Percentiles rank a stretch among this genome's conserved stretches.
These are phyloP conservation scores for Urocyon cinereoargenteus DNA, from an alignment of 2,797 vertebrate species.

Conservation along the genomic window DNA sequence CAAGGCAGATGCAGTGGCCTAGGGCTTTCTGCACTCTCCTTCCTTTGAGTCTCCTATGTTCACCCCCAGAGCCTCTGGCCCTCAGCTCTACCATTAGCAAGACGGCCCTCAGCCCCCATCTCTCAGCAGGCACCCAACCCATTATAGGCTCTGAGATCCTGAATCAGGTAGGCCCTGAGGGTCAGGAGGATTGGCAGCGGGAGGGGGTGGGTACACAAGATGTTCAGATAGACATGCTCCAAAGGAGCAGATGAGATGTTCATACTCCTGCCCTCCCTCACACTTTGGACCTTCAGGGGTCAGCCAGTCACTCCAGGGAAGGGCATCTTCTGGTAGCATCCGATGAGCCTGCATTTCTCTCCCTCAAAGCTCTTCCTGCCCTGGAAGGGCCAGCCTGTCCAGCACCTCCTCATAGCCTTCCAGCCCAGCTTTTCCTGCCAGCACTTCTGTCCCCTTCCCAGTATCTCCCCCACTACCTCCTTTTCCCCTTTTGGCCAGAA, in stretches of 20 bases:
- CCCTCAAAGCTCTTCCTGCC: background rate
- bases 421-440: background rate
- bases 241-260: background rate
- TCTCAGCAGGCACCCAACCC: background rate
- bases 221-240: background rate
- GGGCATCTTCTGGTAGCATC: background rate
- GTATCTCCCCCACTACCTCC: too few species aligned
- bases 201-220: background rate
- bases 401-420: background rate
- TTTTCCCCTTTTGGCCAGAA: background rate
- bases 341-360: background rate
- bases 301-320: background rate
- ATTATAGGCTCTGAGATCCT: background rate
- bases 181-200: background rate
- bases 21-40: background rate
- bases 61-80: background rate
- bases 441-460: background rate
- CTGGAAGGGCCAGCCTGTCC: background rate
- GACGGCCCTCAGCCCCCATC: too few species aligned
- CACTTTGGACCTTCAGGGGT: background rate
- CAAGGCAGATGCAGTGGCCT: background rate
- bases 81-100: background rate
- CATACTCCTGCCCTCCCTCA: background rate
- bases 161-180: background rate
- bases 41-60: background rate